phyloP scores from a whole-genome alignment of 1,140 invertebrate genomes.

The Eupeodes corollae region DNA sequence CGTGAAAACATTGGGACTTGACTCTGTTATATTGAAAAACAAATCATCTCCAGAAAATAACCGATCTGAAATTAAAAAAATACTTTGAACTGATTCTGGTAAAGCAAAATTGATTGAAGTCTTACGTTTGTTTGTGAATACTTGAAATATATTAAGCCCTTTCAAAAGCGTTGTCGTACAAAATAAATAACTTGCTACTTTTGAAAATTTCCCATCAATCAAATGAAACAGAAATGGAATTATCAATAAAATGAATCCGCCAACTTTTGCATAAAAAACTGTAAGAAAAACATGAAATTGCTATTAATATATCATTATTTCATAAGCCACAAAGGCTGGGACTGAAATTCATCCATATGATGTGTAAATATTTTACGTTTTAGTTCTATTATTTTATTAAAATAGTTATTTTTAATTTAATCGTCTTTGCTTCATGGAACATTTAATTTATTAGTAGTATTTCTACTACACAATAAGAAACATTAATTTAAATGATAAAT shows the following conservation, averaged over 20 bases:
- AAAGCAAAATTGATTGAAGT: background rate
- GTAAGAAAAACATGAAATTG: background rate
- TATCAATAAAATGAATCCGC: slow-evolving; percentile 22
- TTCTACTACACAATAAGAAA: too few relatives aligned
- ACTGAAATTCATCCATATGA: too few relatives aligned
- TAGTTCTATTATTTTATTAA: background rate
- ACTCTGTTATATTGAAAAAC: slow-evolving; percentile 19
- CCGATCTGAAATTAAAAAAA: slow-evolving; percentile 12
- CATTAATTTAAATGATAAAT: too few relatives aligned
- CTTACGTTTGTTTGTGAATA: slow-evolving; percentile 30
- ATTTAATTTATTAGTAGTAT: background rate
- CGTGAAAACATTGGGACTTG: slow-evolving; percentile 16
- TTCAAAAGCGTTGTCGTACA: slow-evolving; percentile 23
- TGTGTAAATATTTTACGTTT: too few relatives aligned
- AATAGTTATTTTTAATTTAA: too few relatives aligned
- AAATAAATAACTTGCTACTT: slow-evolving; percentile 15
- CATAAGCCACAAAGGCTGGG: too few relatives aligned
- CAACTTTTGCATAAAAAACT: slow-evolving; percentile 35
- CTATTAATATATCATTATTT: too few relatives aligned
- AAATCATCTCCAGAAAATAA: slow-evolving; percentile 13
- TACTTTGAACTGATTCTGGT: background rate
- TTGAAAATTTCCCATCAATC: slow-evolving; percentile 15
- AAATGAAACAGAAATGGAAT: slow-evolving; percentile 27
- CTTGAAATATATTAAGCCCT: slow-evolving; percentile 24
- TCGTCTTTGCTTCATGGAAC: too few relatives aligned